These are phyloP conservation scores for Altica lythri DNA, from an alignment of 2,888 invertebrate genomes.

Conservation along the genomic window DNA sequence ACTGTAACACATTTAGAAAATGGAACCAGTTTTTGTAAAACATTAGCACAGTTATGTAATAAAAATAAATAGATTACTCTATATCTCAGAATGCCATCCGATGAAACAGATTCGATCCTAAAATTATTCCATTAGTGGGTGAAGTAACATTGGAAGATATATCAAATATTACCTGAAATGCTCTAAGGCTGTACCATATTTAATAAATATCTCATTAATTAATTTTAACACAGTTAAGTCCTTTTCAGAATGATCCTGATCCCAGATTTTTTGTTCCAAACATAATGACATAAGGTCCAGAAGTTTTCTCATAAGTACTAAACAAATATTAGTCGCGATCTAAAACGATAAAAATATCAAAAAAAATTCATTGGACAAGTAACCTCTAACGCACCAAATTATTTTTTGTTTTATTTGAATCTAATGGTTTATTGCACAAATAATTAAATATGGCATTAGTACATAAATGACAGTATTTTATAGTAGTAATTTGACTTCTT, in stretches of 20 bases:
- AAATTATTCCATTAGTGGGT: conserved; percentile 30
- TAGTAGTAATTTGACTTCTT: conserved; percentile 57
- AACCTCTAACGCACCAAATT: conserved; percentile 32
- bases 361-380: background rate
- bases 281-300: conserved; percentile 61
- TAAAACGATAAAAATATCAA: conserved; percentile 49
- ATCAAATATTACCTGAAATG: conserved; percentile 57
- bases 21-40: conserved; percentile 56
- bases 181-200: conserved; percentile 63
- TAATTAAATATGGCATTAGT: conserved; percentile 52
- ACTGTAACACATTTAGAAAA: conserved; percentile 53
- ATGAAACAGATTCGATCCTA: conserved; percentile 49
- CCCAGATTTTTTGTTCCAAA: conserved; percentile 64
- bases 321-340: conserved; percentile 60
- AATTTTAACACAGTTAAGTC: conserved; percentile 61
- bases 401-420: conserved; percentile 40
- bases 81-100: conserved; percentile 45
- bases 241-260: conserved; percentile 57
- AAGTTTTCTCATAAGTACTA: conserved; percentile 59
- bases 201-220: conserved; percentile 62
- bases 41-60: conserved; percentile 53
- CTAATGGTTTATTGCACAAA: conserved; percentile 46
- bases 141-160: background rate
- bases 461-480: conserved; percentile 57
- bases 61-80: conserved; percentile 59